phyloP scores from a whole-genome alignment of 2,888 invertebrate genomes.

The Epicampocera succincta region DNA sequence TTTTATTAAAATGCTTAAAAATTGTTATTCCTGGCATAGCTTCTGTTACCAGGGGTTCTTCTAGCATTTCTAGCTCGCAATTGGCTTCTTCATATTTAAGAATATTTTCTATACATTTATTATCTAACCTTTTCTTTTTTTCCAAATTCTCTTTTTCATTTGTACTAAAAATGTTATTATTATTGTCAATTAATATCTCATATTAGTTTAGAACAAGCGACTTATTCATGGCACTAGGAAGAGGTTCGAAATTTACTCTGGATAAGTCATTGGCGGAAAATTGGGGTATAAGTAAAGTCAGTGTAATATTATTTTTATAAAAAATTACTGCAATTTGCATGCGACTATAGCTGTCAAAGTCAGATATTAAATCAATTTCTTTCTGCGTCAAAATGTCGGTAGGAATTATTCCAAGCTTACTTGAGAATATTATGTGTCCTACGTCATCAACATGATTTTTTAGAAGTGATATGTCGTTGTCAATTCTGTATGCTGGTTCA shows the following conservation, averaged over 20 bases:
- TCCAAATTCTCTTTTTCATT: conserved; percentile 15
- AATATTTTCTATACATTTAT: conserved; percentile 26
- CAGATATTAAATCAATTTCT: no score
- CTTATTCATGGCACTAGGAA: conserved; percentile 13
- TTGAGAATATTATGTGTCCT: no score
- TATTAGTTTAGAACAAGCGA: neutral
- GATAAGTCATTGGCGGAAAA: neutral
- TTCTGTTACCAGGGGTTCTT: conserved; percentile 22
- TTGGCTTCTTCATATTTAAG: conserved; percentile 27
- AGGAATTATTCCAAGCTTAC: no score
- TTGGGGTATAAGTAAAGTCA: conserved; percentile 2
- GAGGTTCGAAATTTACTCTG: conserved; percentile 26
- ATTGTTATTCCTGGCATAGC: conserved; percentile 16
- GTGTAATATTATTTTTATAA: neutral
- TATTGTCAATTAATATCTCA: conserved; percentile 21
- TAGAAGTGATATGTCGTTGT: no score
- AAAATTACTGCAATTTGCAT: neutral
- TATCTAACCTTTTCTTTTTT: conserved; percentile 20
- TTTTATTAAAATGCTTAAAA: conserved; percentile 27
- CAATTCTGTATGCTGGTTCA: no score
- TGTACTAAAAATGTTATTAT: conserved; percentile 8
- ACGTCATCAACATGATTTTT: neutral
- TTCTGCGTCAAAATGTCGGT: no score
- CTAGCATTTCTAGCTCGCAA: neutral
- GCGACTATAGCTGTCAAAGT: neutral